Evolutionary conservation across 2,888 invertebrate species (phyloP), one percentile per base, ranked within the genome.

Genomic region (Bhutanitis thaidina): DNA sequence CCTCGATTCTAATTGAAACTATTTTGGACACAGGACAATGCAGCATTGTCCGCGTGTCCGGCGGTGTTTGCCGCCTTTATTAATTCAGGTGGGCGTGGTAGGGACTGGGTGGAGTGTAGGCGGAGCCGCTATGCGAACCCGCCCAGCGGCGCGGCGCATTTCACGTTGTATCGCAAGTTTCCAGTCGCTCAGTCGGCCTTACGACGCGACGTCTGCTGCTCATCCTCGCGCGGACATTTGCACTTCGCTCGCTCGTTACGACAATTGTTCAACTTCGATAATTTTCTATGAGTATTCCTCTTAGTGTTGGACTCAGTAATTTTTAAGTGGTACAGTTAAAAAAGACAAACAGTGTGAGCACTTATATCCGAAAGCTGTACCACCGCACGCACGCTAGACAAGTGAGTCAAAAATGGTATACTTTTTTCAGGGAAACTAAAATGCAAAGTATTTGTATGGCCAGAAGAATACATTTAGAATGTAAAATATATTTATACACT

Each of bases 1-100:
- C 68, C 79, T 75, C 79, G 82, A 74, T 83, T 85, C 87, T 87
- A 88, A 89, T 88, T 87, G 88, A 88, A 89, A 89, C 89, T 87
- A 87, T 89, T 89, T 87, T 80, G 87, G 84, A 77, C 80, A 76
- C 65, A 76, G 86, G 85, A 89, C 89, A 88, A 88, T 84, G 82
- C 73, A 60, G 82, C 76, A 87, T 88, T 88, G 88, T 87, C 86
- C 86, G 86, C 86, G 83, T 87, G 87, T 87, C 87, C 88, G 69
- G 78, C 78, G 74, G 71, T 88, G 88, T 88, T 89, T 88, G 87
- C 86, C 73, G 80, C 83, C 81, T 87, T 86, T 86, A 87, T 87
- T 89, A 88, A 89, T 89, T 86, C 87, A 87, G 78, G 71, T 75
- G 75, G 88, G 88, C 84, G 88, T 85, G 80, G 59, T 60, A 43